Conservation (phyloP, 2,797 vertebrate genomes). For the Poliocrania exsul region DNA sequence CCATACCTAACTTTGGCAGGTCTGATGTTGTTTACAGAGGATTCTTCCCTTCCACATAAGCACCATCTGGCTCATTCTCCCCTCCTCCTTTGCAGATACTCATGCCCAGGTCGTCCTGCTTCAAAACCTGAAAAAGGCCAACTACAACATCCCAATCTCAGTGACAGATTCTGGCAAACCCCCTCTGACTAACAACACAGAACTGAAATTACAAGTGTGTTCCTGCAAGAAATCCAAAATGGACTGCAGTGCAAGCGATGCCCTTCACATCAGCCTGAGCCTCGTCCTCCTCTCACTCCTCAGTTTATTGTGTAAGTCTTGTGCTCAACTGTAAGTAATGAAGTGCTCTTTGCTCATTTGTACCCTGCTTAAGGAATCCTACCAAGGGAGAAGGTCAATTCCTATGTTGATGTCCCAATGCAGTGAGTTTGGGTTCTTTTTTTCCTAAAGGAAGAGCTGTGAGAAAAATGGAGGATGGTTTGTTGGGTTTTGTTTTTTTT, state of each 20-base stretch:
- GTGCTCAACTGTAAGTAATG: background rate
- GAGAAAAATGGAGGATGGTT: background rate
- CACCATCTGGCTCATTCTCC: background rate
- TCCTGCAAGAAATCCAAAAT: constrained; percentile 96
- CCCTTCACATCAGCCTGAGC: constrained; percentile 72
- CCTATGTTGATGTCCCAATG: background rate
- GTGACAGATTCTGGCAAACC: constrained; percentile 95
- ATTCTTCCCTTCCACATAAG: background rate
- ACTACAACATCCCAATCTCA: constrained; percentile 94
- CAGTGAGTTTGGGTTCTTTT: background rate
- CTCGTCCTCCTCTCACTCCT: constrained; percentile 81
- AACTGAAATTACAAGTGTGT: constrained; percentile 95
- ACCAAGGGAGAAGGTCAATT: background rate
- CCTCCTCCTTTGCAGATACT: constrained; percentile 81
- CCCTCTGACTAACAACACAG: constrained; percentile 90
- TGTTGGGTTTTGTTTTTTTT: background rate
- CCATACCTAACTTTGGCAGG: background rate
- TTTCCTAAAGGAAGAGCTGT: background rate
- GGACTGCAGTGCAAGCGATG: constrained; percentile 88
- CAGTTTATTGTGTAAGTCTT: constrained; percentile 85
- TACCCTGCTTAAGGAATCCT: background rate
- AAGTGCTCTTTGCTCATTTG: background rate
- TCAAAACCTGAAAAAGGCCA: constrained; percentile 93
- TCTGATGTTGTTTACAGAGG: background rate
- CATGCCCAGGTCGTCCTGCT: constrained; percentile 92